Evolutionary conservation across 2,888 invertebrate species (phyloP).

Genomic region (Cephus sareptanus): DNA sequence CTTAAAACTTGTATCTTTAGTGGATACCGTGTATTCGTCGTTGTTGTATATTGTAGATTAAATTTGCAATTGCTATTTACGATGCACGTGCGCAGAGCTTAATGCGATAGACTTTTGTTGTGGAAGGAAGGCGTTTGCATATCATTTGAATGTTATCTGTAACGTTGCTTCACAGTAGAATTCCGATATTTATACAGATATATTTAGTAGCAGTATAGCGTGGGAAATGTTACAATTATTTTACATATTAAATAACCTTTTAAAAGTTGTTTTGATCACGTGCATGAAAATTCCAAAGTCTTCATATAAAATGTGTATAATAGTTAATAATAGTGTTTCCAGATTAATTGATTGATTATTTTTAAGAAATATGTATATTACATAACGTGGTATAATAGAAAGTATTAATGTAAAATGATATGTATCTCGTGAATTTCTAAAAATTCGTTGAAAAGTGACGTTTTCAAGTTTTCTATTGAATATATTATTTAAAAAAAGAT

Average conservation of each 20-base stretch:
- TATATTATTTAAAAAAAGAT: too few relatives aligned
- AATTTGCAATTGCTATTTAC: background rate
- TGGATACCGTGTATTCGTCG: background rate
- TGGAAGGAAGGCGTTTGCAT: background rate
- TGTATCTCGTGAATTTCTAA: background rate
- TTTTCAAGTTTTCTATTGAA: background rate
- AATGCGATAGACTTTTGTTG: background rate
- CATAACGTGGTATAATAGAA: background rate
- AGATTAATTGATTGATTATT: background rate
- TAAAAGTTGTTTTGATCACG: background rate
- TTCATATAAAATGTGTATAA: background rate
- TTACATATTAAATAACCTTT: background rate
- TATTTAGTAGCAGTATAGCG: background rate
- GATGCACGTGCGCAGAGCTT: background rate
- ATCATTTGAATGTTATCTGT: background rate
- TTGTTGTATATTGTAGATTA: background rate
- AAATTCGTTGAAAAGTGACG: background rate
- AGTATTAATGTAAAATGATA: background rate
- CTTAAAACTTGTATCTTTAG: background rate
- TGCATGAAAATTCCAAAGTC: background rate
- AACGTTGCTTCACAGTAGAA: background rate
- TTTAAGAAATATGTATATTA: background rate
- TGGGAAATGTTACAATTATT: background rate
- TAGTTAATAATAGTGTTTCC: background rate
- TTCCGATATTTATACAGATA: background rate